Evolutionary conservation across 2,797 vertebrate genomes (phyloP).

Genomic region (Denticeps clupeoides): DNA sequence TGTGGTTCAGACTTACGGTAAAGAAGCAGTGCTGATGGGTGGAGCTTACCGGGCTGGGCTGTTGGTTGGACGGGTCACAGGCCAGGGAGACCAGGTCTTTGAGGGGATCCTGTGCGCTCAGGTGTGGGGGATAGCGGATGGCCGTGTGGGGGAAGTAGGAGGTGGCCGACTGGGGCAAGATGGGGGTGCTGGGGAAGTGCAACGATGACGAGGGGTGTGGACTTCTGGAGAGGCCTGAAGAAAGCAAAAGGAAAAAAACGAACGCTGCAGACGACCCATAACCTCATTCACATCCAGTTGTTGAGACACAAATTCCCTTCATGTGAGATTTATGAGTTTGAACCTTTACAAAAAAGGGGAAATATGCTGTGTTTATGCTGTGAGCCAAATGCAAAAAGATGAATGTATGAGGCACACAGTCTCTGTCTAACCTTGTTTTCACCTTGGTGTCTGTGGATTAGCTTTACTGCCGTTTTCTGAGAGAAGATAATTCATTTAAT

Average conservation of each 20-base stretch:
- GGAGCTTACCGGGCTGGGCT: slow-evolving; percentile 78
- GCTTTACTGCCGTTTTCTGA: too few species aligned
- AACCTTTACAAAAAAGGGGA: slow-evolving; percentile 5
- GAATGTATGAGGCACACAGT: too few species aligned
- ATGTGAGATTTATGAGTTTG: slow-evolving; percentile 9
- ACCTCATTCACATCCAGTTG: background rate
- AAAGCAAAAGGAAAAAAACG: background rate
- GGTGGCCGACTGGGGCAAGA: slow-evolving; percentile 70
- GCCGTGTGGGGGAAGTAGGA: slow-evolving; percentile 88
- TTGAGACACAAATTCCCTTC: background rate
- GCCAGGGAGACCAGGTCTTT: slow-evolving; percentile 93
- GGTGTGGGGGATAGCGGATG: slow-evolving; percentile 89
- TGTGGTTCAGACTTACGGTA: background rate
- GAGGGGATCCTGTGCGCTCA: slow-evolving; percentile 86
- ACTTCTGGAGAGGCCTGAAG: slow-evolving; percentile 76
- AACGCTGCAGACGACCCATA: background rate
- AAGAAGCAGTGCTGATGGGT: background rate
- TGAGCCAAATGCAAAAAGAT: too few species aligned
- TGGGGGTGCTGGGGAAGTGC: slow-evolving; percentile 82
- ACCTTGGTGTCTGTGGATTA: too few species aligned
- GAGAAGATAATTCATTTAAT: too few species aligned
- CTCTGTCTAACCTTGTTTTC: too few species aligned
- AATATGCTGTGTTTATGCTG: too few species aligned
- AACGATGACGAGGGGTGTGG: slow-evolving; percentile 85
- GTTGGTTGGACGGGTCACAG: slow-evolving; percentile 87